A percentile compares a stretch with the other conserved stretches of the same genome.
Conservation (phyloP, 2,888 invertebrate species). For the Stratiomys singularior region DNA sequence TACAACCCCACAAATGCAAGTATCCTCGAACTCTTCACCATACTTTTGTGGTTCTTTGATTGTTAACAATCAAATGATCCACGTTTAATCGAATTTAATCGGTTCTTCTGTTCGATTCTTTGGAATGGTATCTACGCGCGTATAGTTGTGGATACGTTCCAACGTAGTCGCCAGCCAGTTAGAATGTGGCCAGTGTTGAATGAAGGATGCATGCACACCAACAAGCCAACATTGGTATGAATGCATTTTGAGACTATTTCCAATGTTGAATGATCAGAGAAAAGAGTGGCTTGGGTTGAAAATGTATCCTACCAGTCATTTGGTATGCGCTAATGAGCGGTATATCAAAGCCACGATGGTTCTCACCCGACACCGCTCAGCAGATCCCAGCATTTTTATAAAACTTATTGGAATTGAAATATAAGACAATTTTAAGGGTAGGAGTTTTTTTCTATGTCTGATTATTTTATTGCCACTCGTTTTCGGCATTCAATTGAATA, state of each 20-base stretch:
- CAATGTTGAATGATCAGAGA: conserved; percentile 16
- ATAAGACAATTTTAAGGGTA: neutral
- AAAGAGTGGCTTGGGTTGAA: conserved; percentile 31
- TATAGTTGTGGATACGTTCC: neutral
- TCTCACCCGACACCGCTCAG: neutral
- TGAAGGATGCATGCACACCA: neutral
- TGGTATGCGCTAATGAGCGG: conserved; percentile 51
- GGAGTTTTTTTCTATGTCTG: neutral
- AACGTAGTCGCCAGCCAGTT: neutral
- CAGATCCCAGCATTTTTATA: conserved; percentile 2
- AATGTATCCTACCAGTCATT: conserved; percentile 46
- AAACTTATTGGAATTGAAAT: neutral
- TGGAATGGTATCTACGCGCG: neutral
- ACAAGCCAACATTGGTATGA: neutral
- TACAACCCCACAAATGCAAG: neutral
- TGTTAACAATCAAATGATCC: conserved; percentile 27
- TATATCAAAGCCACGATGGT: conserved; percentile 42
- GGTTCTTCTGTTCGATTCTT: conserved; percentile 15
- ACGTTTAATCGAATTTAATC: conserved; percentile 32
- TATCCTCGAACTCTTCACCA: neutral
- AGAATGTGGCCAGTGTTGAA: too few species aligned
- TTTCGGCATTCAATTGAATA: too few species aligned
- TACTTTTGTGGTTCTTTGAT: neutral
- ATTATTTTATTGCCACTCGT: too few species aligned
- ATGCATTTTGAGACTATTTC: conserved; percentile 3